Evolutionary conservation across 2,113 vertebrate genomes (phyloP), one percentile per base, ranked within the genome.

Genomic region (Condylura cristata): DNA sequence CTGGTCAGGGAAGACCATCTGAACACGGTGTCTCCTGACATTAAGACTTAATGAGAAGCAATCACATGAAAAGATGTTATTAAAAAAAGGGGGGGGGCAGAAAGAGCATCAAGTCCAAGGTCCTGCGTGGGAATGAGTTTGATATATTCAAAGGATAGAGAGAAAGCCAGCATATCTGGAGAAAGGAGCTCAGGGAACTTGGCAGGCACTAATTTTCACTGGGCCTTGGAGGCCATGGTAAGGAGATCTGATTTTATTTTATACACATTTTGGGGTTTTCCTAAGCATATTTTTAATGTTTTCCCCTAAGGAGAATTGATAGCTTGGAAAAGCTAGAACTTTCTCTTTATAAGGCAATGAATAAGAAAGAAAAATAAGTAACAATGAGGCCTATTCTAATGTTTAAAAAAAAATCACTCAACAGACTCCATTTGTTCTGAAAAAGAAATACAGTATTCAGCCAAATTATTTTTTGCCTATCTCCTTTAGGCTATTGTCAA

Each of bases 401-500:
- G 41, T 63, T 85, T 48, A 37, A 51, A 48, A 68, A 60, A 53
- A 86, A 39, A 32, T 70, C n/a, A 66, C 17, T 74, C 63, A 75
- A 93, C 37, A 83, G 86, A 80, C 17, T 92, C 16, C 20, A 89
- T 32, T 75, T 95, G 16, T 46, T 90, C 65, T 92, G 39, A 76
- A 91, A 90, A 79, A 63, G 41, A 92, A 81, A 88, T 90, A 41
- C 41, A 37, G 65, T 28, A 75, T 58, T 26, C 12, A 83, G 37
- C n/a, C 83, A 95, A 68, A 72, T 68, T 76, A 37, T 17, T 41
- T 78, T 79, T 80, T 61, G 8, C 28, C 70, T 93, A 34, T 90
- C 32, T 86, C 53, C 76, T 39, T 90, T 85, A 90, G 72, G 60
- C 72, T 92, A 63, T 66, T 90, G 72, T 90, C 71, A 95, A 87